phyloP scores from a whole-genome alignment of 92 coral and sea anemone species.

The Isaurus tuberculatus region DNA sequence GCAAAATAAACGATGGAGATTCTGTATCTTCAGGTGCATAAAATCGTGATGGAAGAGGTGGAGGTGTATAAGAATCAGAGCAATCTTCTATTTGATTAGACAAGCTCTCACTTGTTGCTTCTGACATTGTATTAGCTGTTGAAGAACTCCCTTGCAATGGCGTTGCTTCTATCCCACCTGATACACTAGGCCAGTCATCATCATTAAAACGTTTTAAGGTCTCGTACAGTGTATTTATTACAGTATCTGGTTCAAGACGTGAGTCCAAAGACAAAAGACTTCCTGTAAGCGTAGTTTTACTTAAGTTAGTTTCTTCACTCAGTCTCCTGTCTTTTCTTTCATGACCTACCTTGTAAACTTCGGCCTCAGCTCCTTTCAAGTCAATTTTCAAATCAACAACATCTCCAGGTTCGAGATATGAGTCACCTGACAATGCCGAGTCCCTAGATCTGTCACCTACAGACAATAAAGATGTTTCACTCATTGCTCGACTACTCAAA shows the following conservation, averaged over 20 bases:
- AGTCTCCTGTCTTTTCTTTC: not conserved
- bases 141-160: not conserved
- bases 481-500: slow-evolving; percentile 54
- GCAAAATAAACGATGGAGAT: slow-evolving; percentile 67
- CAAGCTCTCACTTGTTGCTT: not conserved
- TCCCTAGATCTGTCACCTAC: slow-evolving; percentile 60
- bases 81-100: not conserved
- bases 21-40: slow-evolving; percentile 13
- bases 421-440: slow-evolving; percentile 13
- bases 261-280: slow-evolving; percentile 38
- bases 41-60: slow-evolving; percentile 32
- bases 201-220: slow-evolving; percentile 37
- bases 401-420: slow-evolving; percentile 47
- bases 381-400: slow-evolving; percentile 18
- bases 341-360: not conserved
- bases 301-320: slow-evolving; percentile 3
- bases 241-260: slow-evolving; percentile 40
- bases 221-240: slow-evolving; percentile 35
- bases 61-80: slow-evolving; percentile 13
- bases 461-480: slow-evolving; percentile 75
- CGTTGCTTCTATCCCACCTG: not conserved
- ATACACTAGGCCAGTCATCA: slow-evolving; percentile 26
- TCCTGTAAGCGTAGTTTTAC: slow-evolving; percentile 36
- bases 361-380: not conserved
- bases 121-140: not conserved